These are phyloP conservation scores for Synanthedon formicaeformis DNA, from an alignment of 2,888 invertebrate genomes.

Conservation along the genomic window DNA sequence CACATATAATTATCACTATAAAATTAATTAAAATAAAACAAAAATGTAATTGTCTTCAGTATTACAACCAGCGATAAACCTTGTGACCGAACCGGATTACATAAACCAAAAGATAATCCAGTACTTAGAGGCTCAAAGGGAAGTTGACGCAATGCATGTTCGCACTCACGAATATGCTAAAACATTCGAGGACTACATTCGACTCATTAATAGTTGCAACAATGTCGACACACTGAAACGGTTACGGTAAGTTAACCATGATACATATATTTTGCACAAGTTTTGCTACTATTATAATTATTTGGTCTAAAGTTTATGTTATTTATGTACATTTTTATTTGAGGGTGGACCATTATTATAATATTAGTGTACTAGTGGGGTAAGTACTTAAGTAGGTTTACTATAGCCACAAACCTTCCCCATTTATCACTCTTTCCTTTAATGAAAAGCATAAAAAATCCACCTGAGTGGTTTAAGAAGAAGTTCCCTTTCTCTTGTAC, in stretches of 20 bases:
- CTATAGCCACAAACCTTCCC: too few relatives aligned
- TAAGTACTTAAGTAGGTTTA: too few relatives aligned
- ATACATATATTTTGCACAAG: slow-evolving; percentile 9
- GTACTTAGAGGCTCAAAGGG: slow-evolving; percentile 85
- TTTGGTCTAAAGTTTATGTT: background rate
- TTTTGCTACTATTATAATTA: slow-evolving; percentile 3
- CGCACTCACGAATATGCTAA: slow-evolving; percentile 89
- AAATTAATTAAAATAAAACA: background rate
- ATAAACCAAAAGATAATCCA: slow-evolving; percentile 88
- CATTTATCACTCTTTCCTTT: too few relatives aligned
- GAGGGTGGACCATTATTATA: background rate
- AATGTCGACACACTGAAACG: slow-evolving; percentile 87
- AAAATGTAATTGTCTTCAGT: slow-evolving; percentile 61
- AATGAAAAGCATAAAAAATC: too few relatives aligned
- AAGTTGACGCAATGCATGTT: slow-evolving; percentile 81
- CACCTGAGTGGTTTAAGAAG: too few relatives aligned
- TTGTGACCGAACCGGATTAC: slow-evolving; percentile 90
- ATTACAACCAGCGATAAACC: slow-evolving; percentile 84
- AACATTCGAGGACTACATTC: slow-evolving; percentile 89
- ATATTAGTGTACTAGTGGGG: too few relatives aligned
- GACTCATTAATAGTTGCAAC: slow-evolving; percentile 83
- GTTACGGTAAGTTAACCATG: slow-evolving; percentile 72
- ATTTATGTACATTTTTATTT: background rate
- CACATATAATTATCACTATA: too few relatives aligned
- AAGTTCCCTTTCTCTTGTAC: too few relatives aligned